Percentiles rank a stretch among this genome's conserved stretches.
Conservation (phyloP, 2,797 vertebrate species). For the Myotis myotis region DNA sequence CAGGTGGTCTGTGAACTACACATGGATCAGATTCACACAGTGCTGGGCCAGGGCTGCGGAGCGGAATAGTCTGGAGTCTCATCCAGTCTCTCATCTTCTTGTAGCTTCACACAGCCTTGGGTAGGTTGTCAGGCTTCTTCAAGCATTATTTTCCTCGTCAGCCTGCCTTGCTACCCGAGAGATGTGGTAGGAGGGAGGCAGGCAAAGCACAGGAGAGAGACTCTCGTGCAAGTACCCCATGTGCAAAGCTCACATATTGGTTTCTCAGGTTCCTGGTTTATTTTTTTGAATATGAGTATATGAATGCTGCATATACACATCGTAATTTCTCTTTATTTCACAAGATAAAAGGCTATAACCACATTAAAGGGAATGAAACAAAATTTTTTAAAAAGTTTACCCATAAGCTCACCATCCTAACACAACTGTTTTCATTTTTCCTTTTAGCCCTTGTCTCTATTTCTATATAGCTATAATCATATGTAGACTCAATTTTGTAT, state of each 20-base stretch:
- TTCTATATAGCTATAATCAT: conserved; percentile 50
- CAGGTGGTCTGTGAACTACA: not conserved
- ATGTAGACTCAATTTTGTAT: conserved; percentile 58
- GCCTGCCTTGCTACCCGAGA: not conserved
- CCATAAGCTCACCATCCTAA: not conserved
- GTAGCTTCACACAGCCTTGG: not conserved
- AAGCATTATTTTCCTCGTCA: not conserved
- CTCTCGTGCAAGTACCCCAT: not conserved
- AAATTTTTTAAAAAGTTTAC: not conserved
- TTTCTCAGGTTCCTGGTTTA: not conserved
- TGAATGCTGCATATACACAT: not conserved
- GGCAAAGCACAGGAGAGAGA: not conserved
- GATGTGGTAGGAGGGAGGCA: not conserved
- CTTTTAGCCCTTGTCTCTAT: conserved; percentile 31
- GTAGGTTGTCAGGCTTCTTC: not conserved
- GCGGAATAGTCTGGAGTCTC: not conserved
- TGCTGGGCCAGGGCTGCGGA: not conserved
- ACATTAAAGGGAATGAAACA: conserved; percentile 55
- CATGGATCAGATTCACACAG: not conserved
- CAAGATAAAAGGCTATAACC: conserved; percentile 45
- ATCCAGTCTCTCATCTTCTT: not conserved
- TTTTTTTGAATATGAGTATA: conserved; percentile 35
- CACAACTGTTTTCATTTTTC: conserved; percentile 71
- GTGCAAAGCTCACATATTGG: not conserved
- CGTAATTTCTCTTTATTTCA: conserved; percentile 30